A percentile compares a stretch with the other conserved stretches of the same genome.
Evolutionary conservation across 1,140 invertebrate genomes (phyloP).

Genomic region (Drosophila cardini): DNA sequence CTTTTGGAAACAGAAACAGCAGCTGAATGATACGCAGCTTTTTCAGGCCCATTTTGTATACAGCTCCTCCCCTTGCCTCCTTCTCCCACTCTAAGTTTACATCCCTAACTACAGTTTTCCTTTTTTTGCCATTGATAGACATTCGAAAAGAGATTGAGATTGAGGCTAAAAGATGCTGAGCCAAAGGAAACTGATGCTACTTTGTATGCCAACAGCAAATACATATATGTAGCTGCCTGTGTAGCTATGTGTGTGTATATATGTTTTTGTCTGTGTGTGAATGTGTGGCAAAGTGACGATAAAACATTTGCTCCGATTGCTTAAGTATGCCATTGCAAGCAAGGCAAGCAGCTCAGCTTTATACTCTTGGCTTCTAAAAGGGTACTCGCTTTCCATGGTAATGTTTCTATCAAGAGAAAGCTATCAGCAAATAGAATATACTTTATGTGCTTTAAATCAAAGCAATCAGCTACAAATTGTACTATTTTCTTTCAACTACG

Average conservation of each 20-base stretch:
- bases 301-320: constrained; percentile 82
- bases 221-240: constrained; percentile 19
- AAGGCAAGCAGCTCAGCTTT: constrained; percentile 41
- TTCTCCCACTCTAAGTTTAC: not conserved
- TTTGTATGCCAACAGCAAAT: constrained; percentile 73
- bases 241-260: not conserved
- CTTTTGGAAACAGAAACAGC: constrained; percentile 20
- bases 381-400: constrained; percentile 45
- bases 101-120: not conserved
- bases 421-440: constrained; percentile 15
- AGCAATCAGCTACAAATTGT: constrained; percentile 10
- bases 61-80: too few relatives aligned
- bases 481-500: constrained; percentile 10
- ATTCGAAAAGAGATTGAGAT: constrained; percentile 56
- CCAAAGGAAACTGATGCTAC: constrained; percentile 68
- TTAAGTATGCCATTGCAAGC: constrained; percentile 73
- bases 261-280: constrained; percentile 28
- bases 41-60: not conserved
- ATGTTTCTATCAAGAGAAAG: constrained; percentile 48
- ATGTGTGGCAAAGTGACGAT: constrained; percentile 77
- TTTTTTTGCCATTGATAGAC: constrained; percentile 33
- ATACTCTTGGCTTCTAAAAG: constrained; percentile 55
- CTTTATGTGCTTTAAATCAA: constrained; percentile 17
- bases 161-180: constrained; percentile 65
- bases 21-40: constrained; percentile 24